Percentiles rank a stretch among this genome's conserved stretches.
phyloP scores from a whole-genome alignment of 2,797 vertebrate species.

The Scarus forsteni region DNA sequence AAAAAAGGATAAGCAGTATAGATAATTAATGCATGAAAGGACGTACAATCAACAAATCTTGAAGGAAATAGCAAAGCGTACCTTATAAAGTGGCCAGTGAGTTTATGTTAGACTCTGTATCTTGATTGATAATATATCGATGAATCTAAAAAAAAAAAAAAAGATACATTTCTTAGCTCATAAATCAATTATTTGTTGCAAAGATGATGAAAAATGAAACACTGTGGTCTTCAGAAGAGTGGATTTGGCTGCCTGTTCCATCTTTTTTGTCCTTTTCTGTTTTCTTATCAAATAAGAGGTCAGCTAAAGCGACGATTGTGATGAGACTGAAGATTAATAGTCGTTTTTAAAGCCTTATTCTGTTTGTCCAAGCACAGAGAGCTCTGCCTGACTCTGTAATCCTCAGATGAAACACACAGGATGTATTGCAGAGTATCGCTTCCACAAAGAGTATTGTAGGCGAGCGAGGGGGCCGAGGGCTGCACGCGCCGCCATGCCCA shows the following conservation, averaged over 20 bases:
- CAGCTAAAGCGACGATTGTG: no score
- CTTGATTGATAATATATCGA: no score
- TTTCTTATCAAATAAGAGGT: conserved; percentile 1
- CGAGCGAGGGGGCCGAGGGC: conserved; percentile 46
- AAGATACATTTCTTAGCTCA: no score
- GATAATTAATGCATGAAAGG: no score
- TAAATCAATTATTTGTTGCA: neutral
- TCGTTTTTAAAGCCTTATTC: conserved; percentile 43
- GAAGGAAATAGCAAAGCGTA: no score
- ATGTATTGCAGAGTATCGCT: conserved; percentile 26
- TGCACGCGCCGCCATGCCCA: conserved; percentile 73
- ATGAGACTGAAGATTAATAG: no score
- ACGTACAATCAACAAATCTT: no score
- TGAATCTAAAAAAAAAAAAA: no score
- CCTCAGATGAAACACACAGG: conserved; percentile 65
- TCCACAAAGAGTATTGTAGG: conserved; percentile 65
- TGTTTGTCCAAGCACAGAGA: conserved; percentile 45
- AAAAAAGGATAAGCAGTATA: no score
- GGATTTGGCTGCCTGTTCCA: neutral
- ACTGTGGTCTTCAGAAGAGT: neutral
- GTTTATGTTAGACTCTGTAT: no score
- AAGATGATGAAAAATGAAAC: neutral
- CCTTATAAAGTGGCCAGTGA: no score
- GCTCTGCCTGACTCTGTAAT: conserved; percentile 48
- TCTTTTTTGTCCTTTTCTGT: neutral